Evolutionary conservation across 1,140 invertebrate genomes (phyloP).

Genomic region (Neodiprion virginianus): DNA sequence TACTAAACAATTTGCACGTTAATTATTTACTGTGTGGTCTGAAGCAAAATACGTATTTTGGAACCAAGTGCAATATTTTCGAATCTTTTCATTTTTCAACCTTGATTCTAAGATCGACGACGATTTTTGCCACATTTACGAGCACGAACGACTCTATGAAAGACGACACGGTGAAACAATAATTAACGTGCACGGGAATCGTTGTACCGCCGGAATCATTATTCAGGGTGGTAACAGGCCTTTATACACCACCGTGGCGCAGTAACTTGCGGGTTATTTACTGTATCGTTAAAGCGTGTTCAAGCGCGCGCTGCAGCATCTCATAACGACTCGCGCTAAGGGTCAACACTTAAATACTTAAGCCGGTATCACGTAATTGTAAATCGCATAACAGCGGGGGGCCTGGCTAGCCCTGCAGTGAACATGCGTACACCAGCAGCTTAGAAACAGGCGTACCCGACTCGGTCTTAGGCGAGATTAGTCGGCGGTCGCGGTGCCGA

Average conservation of each 20-base stretch:
- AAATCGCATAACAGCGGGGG: not conserved
- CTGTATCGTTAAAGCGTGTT: constrained; percentile 2
- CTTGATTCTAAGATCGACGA: no score
- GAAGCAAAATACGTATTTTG: no score
- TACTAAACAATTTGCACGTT: no score
- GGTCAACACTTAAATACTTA: not conserved
- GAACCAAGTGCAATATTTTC: no score
- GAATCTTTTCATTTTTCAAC: no score
- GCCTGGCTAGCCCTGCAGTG: no score
- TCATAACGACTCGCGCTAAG: not conserved
- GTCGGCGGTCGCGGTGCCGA: no score
- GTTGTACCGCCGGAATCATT: not conserved
- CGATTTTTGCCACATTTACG: no score
- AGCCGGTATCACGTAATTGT: constrained; percentile 1
- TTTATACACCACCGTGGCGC: not conserved
- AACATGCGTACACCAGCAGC: no score
- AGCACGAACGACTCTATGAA: not conserved
- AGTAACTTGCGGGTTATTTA: not conserved
- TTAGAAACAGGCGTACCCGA: no score
- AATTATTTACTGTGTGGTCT: no score
- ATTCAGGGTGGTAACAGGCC: not conserved
- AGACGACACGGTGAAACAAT: not conserved
- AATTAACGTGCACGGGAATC: not conserved
- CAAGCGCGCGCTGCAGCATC: not conserved
- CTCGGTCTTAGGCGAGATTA: no score